A percentile compares a stretch with the other conserved stretches of the same genome.
Evolutionary conservation across 2,888 invertebrate genomes (phyloP).

Genomic region (Elysia crispata): DNA sequence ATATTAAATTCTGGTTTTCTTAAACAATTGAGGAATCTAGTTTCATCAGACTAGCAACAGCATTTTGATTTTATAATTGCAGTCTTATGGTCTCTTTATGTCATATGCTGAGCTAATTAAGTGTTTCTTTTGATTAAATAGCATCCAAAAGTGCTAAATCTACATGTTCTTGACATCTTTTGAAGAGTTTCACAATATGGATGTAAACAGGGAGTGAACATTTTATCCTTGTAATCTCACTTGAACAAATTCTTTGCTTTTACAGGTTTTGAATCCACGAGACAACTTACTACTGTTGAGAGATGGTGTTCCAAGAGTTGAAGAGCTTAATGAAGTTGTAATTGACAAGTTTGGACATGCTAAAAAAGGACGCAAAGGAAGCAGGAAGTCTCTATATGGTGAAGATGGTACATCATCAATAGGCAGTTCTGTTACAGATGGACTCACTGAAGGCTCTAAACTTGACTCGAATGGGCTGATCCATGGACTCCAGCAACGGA

Average conservation of each 20-base stretch:
- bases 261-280: slow-evolving; percentile 47
- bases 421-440: not conserved
- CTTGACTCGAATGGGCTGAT: no score
- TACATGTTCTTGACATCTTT: no score
- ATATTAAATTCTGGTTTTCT: slow-evolving; percentile 2
- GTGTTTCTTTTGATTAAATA: no score
- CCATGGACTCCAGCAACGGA: no score
- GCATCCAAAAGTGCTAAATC: no score
- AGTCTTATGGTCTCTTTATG: no score
- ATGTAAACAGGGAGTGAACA: no score
- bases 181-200: no score
- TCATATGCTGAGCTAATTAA: no score
- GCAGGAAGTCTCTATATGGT: slow-evolving; percentile 23
- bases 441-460: no score
- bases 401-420: not conserved
- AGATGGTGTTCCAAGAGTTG: slow-evolving; percentile 52
- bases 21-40: not conserved
- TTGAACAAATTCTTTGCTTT: not conserved
- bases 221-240: no score
- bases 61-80: no score
- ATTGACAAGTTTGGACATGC: slow-evolving; percentile 54
- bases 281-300: slow-evolving; percentile 48
- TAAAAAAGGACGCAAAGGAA: slow-evolving; percentile 42
- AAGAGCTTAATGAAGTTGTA: slow-evolving; percentile 51
- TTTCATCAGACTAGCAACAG: not conserved